phyloP scores from a whole-genome alignment of 2,888 invertebrate species.

The Pseudococcus viburni region DNA sequence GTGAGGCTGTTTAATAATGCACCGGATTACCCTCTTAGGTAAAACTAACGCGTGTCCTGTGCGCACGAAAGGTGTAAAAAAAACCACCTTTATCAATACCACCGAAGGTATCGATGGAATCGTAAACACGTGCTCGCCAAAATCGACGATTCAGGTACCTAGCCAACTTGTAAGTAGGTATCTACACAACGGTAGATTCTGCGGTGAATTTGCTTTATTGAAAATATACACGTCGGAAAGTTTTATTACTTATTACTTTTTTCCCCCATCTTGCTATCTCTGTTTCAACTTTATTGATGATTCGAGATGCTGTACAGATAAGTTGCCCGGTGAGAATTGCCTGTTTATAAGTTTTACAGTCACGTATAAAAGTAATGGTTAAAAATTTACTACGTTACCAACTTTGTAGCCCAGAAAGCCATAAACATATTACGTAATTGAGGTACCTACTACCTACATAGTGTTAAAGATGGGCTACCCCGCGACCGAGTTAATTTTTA shows the following conservation, averaged over 20 bases:
- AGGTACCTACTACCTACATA: not conserved
- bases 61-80: not conserved
- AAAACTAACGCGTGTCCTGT: not conserved
- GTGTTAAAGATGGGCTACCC: not conserved
- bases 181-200: not conserved
- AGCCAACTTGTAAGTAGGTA: too few relatives aligned
- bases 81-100: not conserved
- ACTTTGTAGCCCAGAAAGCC: constrained; percentile 22
- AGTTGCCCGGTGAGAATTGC: constrained; percentile 40
- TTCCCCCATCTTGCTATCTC: not conserved
- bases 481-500: not conserved
- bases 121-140: not conserved
- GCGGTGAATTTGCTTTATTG: constrained; percentile 18
- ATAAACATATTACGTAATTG: constrained; percentile 38
- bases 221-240: constrained; percentile 20
- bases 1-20: constrained; percentile 38
- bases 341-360: constrained; percentile 28
- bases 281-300: not conserved
- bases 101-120: not conserved
- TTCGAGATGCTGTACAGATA: not conserved
- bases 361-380: constrained; percentile 12
- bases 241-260: constrained; percentile 46
- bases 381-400: constrained; percentile 23
- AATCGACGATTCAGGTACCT: not conserved
- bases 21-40: constrained; percentile 42